A percentile compares a stretch with the other conserved stretches of the same genome.
Conservation (phyloP, 2,888 invertebrate species). For the Embidobia sp. region DNA sequence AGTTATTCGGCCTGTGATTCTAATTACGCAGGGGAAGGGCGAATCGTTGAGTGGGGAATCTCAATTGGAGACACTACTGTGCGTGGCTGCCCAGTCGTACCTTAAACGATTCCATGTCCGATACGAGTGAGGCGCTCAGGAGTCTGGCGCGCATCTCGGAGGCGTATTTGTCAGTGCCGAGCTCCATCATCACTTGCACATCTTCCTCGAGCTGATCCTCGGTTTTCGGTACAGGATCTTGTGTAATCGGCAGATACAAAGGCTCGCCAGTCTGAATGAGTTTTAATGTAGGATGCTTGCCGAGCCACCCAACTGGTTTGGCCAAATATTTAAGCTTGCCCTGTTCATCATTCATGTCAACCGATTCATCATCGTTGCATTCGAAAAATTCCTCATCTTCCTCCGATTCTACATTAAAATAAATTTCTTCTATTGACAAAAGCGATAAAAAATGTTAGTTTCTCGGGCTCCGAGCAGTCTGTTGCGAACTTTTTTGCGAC, state of each 20-base stretch:
- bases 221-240: slow-evolving; percentile 98
- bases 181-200: slow-evolving; percentile 92
- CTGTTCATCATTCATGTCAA: slow-evolving; percentile 53
- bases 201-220: slow-evolving; percentile 98
- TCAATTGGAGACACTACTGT: slow-evolving; percentile 1
- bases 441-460: background rate
- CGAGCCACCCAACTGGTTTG: slow-evolving; percentile 87
- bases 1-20: no score
- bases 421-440: slow-evolving; percentile 26
- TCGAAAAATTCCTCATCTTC: slow-evolving; percentile 94
- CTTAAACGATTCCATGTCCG: slow-evolving; percentile 99
- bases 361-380: slow-evolving; percentile 84
- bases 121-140: slow-evolving; percentile 96
- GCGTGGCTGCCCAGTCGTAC: slow-evolving; percentile 79
- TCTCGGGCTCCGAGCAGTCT: background rate
- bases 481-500: no score
- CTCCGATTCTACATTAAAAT: slow-evolving; percentile 81
- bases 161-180: slow-evolving; percentile 92
- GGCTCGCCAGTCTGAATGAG: slow-evolving; percentile 87
- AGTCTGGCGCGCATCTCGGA: slow-evolving; percentile 93
- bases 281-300: slow-evolving; percentile 86
- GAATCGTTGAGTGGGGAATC: background rate
- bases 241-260: slow-evolving; percentile 91
- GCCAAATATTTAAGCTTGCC: slow-evolving; percentile 81
- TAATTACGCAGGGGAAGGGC: no score